A percentile compares a stretch with the other conserved stretches of the same genome.
Evolutionary conservation across 2,113 vertebrate species (phyloP).

Genomic region (Microcebus tavaratra): DNA sequence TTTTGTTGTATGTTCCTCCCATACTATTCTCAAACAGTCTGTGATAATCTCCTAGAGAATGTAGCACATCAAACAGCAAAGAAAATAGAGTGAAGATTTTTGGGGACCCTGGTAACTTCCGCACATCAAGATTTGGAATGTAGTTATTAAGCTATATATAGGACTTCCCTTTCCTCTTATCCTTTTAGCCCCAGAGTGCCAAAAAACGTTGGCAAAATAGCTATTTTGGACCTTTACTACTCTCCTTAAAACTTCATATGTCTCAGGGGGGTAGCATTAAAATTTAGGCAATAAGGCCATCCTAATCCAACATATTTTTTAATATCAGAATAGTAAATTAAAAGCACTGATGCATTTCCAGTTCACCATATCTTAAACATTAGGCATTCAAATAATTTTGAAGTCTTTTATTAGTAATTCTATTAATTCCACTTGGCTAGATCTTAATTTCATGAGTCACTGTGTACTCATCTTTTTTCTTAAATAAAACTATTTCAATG

Average conservation of each 20-base stretch:
- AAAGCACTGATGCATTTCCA: not conserved
- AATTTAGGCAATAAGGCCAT: not conserved
- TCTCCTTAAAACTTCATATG: not conserved
- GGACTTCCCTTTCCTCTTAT: not conserved
- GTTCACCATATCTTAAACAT: not conserved
- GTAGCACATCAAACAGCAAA: not conserved
- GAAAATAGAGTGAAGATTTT: not conserved
- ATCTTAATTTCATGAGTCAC: constrained; percentile 52
- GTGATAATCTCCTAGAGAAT: not conserved
- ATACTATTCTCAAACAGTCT: not conserved
- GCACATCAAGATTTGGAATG: not conserved
- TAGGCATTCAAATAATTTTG: constrained; percentile 22
- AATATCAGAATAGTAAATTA: constrained; percentile 23
- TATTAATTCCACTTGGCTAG: constrained; percentile 42
- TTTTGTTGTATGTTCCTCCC: not conserved
- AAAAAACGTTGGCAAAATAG: not conserved
- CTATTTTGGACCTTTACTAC: not conserved
- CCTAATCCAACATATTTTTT: constrained; percentile 28
- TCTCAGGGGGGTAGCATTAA: not conserved
- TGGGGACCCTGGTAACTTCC: not conserved
- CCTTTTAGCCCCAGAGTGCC: not conserved
- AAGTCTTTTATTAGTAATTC: constrained; percentile 52
- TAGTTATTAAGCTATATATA: not conserved
- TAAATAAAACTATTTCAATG: constrained; percentile 39
- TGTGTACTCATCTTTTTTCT: not conserved